Percentiles rank a stretch among this genome's conserved stretches.
Conservation (phyloP, 2,113 vertebrate genomes). For the Rallus limicola region DNA sequence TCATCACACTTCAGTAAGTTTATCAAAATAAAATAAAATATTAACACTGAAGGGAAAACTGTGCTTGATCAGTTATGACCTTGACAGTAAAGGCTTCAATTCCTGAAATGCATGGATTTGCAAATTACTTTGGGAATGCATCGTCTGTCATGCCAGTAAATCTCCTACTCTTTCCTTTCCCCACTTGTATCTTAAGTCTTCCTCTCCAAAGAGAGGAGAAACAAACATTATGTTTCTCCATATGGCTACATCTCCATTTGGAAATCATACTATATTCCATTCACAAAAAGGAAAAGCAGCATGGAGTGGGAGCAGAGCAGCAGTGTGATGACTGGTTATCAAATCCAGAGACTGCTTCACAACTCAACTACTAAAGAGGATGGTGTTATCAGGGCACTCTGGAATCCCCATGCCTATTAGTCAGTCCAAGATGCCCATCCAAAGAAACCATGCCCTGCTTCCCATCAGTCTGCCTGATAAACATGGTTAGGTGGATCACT, state of each 20-base stretch:
- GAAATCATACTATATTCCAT: background rate
- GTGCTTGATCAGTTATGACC: background rate
- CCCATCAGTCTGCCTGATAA: background rate
- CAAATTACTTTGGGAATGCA: background rate
- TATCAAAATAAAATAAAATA: background rate
- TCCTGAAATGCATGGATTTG: background rate
- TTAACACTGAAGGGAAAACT: background rate
- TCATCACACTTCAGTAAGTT: background rate
- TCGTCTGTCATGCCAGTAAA: background rate
- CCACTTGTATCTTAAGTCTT: background rate
- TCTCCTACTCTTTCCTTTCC: background rate
- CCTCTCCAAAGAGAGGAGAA: background rate
- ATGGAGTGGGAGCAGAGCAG: background rate
- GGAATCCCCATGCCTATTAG: accelerated
- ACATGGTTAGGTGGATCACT: background rate
- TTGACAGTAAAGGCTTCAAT: background rate
- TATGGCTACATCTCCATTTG: background rate
- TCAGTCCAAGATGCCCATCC: background rate
- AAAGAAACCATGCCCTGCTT: background rate
- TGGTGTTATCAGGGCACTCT: background rate
- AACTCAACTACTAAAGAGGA: background rate
- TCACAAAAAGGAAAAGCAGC: background rate
- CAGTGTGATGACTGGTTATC: background rate
- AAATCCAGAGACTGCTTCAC: background rate
- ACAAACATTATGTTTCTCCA: background rate